Evolutionary conservation across 2,113 vertebrate species (phyloP).

Genomic region (Cnemophilus loriae): DNA sequence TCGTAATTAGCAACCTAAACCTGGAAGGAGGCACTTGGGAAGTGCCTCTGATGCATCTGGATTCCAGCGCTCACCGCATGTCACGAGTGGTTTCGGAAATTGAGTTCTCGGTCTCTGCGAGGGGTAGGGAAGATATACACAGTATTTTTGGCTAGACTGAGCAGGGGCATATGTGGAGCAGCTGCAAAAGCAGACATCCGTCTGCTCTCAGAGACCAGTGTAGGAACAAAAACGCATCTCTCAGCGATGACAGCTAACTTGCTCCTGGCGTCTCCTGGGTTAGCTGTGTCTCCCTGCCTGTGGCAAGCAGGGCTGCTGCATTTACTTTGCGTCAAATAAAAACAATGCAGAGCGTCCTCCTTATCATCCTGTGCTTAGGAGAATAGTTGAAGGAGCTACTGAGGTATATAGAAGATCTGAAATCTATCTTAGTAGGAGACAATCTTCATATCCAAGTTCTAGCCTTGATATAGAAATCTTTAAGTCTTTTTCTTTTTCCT

Average conservation of each 20-base stretch:
- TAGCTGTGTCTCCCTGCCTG: neutral
- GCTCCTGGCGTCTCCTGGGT: neutral
- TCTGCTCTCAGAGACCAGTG: neutral
- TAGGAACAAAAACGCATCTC: neutral
- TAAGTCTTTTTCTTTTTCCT: neutral
- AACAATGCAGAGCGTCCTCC: neutral
- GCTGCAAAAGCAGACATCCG: constrained; percentile 36
- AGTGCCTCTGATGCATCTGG: neutral
- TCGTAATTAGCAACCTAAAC: neutral
- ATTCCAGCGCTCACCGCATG: neutral
- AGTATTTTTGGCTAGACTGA: neutral
- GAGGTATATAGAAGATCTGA: neutral
- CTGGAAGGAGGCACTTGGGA: neutral
- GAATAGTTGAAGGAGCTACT: neutral
- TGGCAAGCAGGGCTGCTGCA: neutral
- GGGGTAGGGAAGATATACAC: constrained; percentile 17
- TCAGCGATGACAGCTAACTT: neutral
- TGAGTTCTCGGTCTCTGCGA: constrained; percentile 43
- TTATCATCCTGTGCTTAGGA: neutral
- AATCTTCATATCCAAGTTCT: neutral
- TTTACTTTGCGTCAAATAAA: neutral
- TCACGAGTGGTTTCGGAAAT: neutral
- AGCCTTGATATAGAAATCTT: neutral
- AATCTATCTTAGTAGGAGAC: neutral
- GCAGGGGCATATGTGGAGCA: constrained; percentile 27